These are phyloP conservation scores for Hemicrepidius hirtus DNA, from an alignment of 2,888 invertebrate genomes.

Conservation along the genomic window DNA sequence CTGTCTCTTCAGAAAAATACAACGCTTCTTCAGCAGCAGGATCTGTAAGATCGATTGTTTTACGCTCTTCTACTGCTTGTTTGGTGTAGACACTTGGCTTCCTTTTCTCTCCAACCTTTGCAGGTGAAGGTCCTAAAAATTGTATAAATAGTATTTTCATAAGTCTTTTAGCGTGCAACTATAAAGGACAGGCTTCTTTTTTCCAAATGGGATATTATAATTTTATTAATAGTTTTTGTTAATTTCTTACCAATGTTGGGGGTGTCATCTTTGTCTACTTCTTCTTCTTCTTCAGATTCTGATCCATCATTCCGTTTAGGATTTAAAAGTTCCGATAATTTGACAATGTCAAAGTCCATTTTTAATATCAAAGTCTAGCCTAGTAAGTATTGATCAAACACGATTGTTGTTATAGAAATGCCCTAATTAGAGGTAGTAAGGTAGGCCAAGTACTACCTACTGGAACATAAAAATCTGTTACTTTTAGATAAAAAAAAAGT, in stretches of 20 bases:
- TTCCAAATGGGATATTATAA: too few relatives aligned
- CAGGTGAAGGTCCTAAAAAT: constrained; percentile 13
- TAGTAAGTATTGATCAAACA: constrained; percentile 35
- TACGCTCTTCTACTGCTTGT: constrained; percentile 59
- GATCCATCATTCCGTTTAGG: constrained; percentile 62
- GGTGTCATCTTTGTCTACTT: background rate
- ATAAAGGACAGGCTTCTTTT: too few relatives aligned
- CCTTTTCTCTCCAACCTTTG: constrained; percentile 14
- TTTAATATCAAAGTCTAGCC: constrained; percentile 34
- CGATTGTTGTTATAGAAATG: constrained; percentile 4
- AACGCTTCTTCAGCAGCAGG: constrained; percentile 60
- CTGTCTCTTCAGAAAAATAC: constrained; percentile 66
- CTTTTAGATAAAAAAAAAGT: too few relatives aligned
- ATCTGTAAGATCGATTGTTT: constrained; percentile 50
- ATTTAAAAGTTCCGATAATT: constrained; percentile 67
- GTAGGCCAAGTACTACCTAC: too few relatives aligned
- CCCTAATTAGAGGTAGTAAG: too few relatives aligned
- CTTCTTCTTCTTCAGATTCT: constrained; percentile 63
- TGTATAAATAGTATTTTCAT: background rate
- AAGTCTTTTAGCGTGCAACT: too few relatives aligned
- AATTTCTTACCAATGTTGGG: background rate
- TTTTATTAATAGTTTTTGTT: too few relatives aligned
- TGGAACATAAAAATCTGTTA: too few relatives aligned
- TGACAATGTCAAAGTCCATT: constrained; percentile 64
- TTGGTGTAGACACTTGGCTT: constrained; percentile 37